A percentile compares a stretch with the other conserved stretches of the same genome.
phyloP scores from a whole-genome alignment of 2,888 invertebrate genomes.

The Spialia ferax region DNA sequence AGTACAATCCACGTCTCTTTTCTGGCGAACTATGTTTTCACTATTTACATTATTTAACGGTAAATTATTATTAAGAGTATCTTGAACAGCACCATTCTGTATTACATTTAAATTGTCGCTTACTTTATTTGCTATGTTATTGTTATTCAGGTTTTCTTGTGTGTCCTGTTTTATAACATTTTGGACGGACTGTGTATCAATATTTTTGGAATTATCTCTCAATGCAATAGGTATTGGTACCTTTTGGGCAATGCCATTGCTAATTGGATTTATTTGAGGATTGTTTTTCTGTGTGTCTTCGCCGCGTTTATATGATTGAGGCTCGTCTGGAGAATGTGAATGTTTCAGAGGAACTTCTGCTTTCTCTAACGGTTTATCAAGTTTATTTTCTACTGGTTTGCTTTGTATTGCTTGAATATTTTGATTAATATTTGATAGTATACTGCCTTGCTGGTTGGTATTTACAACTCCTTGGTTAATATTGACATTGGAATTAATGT shows the following conservation, averaged over 20 bases:
- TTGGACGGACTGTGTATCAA: slow-evolving; percentile 12
- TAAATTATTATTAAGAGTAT: slow-evolving; percentile 41
- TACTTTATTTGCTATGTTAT: slow-evolving; percentile 36
- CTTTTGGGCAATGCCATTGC: slow-evolving; percentile 53
- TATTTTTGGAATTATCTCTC: slow-evolving; percentile 50
- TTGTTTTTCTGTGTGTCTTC: slow-evolving; percentile 61
- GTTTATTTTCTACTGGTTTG: slow-evolving; percentile 29
- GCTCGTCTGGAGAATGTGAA: slow-evolving; percentile 70
- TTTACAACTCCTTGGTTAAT: slow-evolving; percentile 12
- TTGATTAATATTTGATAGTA: slow-evolving; percentile 26
- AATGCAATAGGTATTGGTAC: slow-evolving; percentile 64
- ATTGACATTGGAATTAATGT: not conserved
- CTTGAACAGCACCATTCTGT: slow-evolving; percentile 44
- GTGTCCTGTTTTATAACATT: slow-evolving; percentile 11
- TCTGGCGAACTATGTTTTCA: slow-evolving; percentile 56
- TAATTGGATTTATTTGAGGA: slow-evolving; percentile 41
- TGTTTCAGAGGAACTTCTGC: slow-evolving; percentile 51
- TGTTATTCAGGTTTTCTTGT: slow-evolving; percentile 17
- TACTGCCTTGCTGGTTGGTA: slow-evolving; percentile 15
- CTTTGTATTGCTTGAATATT: slow-evolving; percentile 30
- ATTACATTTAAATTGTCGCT: slow-evolving; percentile 42
- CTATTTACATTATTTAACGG: slow-evolving; percentile 35
- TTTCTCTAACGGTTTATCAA: slow-evolving; percentile 26
- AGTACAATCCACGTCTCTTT: slow-evolving; percentile 72
- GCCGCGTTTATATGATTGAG: slow-evolving; percentile 72